Base-by-base conservation (phyloP, 2,113 vertebrate species). In the Nestor notabilis region DNA sequence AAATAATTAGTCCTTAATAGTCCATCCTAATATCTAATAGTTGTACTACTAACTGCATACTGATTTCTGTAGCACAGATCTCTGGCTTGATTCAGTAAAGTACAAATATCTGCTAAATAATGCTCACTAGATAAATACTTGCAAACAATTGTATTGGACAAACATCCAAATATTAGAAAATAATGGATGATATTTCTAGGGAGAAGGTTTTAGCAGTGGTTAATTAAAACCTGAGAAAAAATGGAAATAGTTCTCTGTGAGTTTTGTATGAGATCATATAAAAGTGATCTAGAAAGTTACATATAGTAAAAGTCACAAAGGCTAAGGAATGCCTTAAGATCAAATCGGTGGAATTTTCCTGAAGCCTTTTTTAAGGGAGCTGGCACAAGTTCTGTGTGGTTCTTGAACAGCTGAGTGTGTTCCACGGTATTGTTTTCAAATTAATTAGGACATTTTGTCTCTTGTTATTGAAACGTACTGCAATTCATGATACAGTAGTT, bases 401-500 rank as follows among this genome's bases (percentile, higher is more conserved):
- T 56, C 58, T 91, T 56, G 63, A 86, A 80, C 75, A 93, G 63
- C 46, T 94, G 55, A 75, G 46, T 47, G 43, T 86, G 47, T 66
- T 89, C 39, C 5, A 4, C 28, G n/a, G 8, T 39, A 83, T 81
- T 96, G 29, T 83, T 87, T 89, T 80, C 72, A 88, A 75, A 86
- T 92, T 93, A 92, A 66, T 83, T 63, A 88, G 84, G 63, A 90
- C 71, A 60, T 92, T 93, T 91, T 92, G 31, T 86, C 49, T 95
- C n/a, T 61, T 90, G 49, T 65, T 68, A 74, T 28, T 58, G 75
- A 58, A 90, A 80, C 53, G 49, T 79, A 74, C 44, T 82, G 56
- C 39, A 88, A 35, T 80, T 89, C 71, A 43, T 77, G 53, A 39
- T 71, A 49, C 17, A 55, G 29, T 37, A 80, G 11, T 61, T 89